Percentiles rank a stretch among this genome's conserved stretches.
phyloP scores from a whole-genome alignment of 2,797 vertebrate genomes.

The Threskiornis aethiopicus region DNA sequence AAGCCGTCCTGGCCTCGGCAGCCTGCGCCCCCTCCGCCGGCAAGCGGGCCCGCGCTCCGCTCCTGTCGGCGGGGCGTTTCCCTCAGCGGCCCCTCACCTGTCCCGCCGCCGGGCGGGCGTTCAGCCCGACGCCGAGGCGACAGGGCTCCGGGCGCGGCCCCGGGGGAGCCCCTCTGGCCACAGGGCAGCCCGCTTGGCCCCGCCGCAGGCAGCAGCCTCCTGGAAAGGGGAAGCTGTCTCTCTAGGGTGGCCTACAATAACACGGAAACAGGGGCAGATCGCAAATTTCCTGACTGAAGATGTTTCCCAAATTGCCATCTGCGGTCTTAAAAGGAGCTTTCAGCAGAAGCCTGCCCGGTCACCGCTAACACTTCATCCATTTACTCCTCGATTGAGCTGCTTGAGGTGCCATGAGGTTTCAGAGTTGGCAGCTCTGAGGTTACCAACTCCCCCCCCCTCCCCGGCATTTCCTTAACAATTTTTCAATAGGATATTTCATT shows the following conservation, averaged over 20 bases:
- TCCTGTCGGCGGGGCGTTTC: too few relatives aligned
- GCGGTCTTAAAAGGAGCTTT: too few relatives aligned
- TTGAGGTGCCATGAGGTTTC: accelerated
- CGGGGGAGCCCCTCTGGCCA: background rate
- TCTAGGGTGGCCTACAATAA: background rate
- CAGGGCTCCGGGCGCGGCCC: too few relatives aligned
- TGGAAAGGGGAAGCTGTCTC: too few relatives aligned
- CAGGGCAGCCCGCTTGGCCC: too few relatives aligned
- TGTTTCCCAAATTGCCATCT: accelerated
- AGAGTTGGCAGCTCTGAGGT: too few relatives aligned
- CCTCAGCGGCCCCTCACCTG: background rate
- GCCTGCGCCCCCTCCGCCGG: too few relatives aligned
- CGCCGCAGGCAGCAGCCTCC: background rate
- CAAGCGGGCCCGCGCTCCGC: too few relatives aligned
- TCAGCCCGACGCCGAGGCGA: too few relatives aligned
- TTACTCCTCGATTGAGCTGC: accelerated
- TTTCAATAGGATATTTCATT: too few relatives aligned
- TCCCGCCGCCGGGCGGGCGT: background rate
- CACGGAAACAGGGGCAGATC: accelerated
- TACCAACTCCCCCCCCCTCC: accelerated
- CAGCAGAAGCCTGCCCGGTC: background rate
- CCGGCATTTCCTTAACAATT: background rate
- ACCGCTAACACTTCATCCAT: accelerated
- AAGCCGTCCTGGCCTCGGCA: too few relatives aligned
- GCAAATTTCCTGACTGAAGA: accelerated